phyloP scores from a whole-genome alignment of 1,140 invertebrate genomes.

The Nephotettix cincticeps region DNA sequence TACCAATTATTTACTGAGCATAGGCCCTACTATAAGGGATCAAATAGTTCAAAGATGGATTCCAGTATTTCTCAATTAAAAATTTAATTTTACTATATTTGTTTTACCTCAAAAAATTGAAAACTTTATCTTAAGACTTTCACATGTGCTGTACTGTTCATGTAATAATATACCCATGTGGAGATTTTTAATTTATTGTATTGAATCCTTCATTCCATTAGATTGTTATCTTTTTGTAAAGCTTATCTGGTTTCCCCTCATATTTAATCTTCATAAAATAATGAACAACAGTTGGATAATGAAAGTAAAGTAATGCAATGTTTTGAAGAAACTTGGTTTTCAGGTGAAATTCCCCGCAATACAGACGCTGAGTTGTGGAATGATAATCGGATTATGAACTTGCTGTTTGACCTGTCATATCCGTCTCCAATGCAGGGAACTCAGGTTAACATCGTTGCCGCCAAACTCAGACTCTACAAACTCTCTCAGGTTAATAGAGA shows the following conservation, averaged over 20 bases:
- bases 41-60: too few relatives aligned
- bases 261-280: neutral
- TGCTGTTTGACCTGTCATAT: constrained; percentile 55
- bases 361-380: constrained; percentile 56
- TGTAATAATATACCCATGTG: too few relatives aligned
- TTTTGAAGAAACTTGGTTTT: constrained; percentile 25
- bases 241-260: neutral
- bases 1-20: too few relatives aligned
- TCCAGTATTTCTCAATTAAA: too few relatives aligned
- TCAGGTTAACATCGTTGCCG: constrained; percentile 50
- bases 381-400: constrained; percentile 55
- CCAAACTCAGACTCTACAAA: constrained; percentile 56
- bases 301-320: too few relatives aligned
- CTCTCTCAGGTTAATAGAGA: constrained; percentile 46
- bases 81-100: too few relatives aligned
- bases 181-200: too few relatives aligned
- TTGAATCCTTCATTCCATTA: too few relatives aligned
- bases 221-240: neutral
- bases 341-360: constrained; percentile 55
- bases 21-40: too few relatives aligned
- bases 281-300: neutral
- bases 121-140: too few relatives aligned
- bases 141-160: too few relatives aligned
- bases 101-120: too few relatives aligned
- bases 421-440: constrained; percentile 47